Evolutionary conservation across 2,797 vertebrate species (phyloP).

Genomic region (Pangasius mekongensis): DNA sequence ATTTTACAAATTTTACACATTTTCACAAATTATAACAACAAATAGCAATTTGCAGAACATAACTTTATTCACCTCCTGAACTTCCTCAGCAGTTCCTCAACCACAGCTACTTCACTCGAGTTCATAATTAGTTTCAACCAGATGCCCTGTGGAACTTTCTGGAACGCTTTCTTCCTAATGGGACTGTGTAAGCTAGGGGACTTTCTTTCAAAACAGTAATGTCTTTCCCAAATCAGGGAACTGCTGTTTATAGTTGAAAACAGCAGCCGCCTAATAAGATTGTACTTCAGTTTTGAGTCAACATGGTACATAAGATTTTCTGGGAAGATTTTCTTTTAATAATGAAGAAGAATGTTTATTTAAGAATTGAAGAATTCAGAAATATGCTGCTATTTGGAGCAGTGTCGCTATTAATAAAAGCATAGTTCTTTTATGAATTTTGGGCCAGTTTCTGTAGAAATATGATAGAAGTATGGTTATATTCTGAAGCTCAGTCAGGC

Average conservation of each 20-base stretch:
- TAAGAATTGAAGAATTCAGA: too few species aligned
- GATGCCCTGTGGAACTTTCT: not conserved
- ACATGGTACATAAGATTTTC: not conserved
- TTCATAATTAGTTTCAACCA: not conserved
- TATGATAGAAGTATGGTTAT: not conserved
- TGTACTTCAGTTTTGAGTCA: not conserved
- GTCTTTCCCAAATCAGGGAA: not conserved
- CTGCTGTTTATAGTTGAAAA: not conserved
- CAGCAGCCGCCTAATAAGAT: not conserved
- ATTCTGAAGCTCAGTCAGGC: not conserved
- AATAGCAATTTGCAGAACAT: not conserved
- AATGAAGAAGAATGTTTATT: not conserved
- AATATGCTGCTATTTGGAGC: not conserved
- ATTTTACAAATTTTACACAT: not conserved
- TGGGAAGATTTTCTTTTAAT: not conserved
- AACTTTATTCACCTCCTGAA: not conserved
- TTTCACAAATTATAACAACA: not conserved
- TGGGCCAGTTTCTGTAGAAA: not conserved
- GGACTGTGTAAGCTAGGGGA: not conserved
- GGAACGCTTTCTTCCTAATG: not conserved
- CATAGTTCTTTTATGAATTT: not conserved
- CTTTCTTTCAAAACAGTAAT: not conserved
- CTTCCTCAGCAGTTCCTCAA: not conserved
- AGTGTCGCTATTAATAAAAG: not conserved
- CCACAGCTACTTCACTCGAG: not conserved